Evolutionary conservation across 2,888 invertebrate species (phyloP), one percentile per base, ranked within the genome.

Genomic region (Nemotelus pantherinus): DNA sequence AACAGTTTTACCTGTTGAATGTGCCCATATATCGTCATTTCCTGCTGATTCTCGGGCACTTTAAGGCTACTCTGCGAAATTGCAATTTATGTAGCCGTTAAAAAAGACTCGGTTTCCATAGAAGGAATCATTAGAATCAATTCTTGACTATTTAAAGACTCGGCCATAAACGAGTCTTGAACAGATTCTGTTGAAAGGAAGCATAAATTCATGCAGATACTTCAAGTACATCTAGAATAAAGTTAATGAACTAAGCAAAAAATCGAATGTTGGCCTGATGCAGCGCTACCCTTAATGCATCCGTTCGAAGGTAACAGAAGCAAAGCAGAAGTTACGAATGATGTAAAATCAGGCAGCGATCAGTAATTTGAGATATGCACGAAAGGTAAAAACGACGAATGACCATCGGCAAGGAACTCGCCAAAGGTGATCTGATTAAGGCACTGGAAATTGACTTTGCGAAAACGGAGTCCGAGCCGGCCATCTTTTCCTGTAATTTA

Each of bases 401-500:
- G 60, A 60, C 41, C 25, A 58, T 5, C 58, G 25, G 25, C 25
- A 9, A 4, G 7, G 9, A 25, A 57, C 43, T 7, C 60, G 7
- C 60, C 39, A 43, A 55, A 39, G 53, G 43, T 70, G 70, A 70
- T 55, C 70, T 70, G 70, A 70, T 70, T 70, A 70, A 70, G 70
- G 70, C 70, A 70, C 70, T 70, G 70, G 7, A 70, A 55, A 55
- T 70, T 70, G 41, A 45, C 70, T 70, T 67, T 67, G 70, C 70
- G n/a, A 43, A 55, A 55, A 5, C 25, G 39, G 44, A 1, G 3
- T 10, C 41, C 60, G 1, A 25, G 25, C 25, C 43, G 41, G 44
- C n/a, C 53, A 55, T 70, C 53, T 70, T 55, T 70, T 53, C 10
- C 25, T 25, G 53, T 70, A 70, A 70, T 70, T 70, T 70, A 70